Percentiles rank a stretch among this genome's conserved stretches.
These are phyloP conservation scores for Epizoanthus rinbou DNA, from an alignment of 92 coral and sea anemone genomes.

Conservation along the genomic window DNA sequence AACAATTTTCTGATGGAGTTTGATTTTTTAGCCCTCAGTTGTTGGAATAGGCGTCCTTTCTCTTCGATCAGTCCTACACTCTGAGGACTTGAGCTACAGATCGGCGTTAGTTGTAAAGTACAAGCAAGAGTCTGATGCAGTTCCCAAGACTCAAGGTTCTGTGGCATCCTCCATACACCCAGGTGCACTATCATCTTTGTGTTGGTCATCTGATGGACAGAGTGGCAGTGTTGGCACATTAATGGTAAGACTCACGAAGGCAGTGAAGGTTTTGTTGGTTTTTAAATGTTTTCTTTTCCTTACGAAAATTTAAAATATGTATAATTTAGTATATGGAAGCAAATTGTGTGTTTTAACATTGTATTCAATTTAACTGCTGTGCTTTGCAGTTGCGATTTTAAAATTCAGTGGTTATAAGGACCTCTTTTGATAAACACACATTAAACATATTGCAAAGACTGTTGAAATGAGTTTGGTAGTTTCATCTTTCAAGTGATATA, in stretches of 20 bases:
- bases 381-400: too few relatives aligned
- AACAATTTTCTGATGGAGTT: background rate
- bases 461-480: too few relatives aligned
- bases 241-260: conserved; percentile 33
- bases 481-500: too few relatives aligned
- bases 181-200: conserved; percentile 1
- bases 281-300: background rate
- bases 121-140: background rate
- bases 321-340: too few relatives aligned
- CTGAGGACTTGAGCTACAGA: conserved; percentile 64
- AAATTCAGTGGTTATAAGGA: too few relatives aligned
- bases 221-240: conserved; percentile 39
- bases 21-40: conserved; percentile 68
- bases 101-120: conserved; percentile 55
- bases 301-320: too few relatives aligned
- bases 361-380: too few relatives aligned
- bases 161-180: conserved; percentile 4
- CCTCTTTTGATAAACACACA: too few relatives aligned
- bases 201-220: conserved; percentile 17
- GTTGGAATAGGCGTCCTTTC: conserved; percentile 77
- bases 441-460: too few relatives aligned
- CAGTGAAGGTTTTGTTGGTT: background rate
- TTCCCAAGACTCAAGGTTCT: background rate
- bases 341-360: too few relatives aligned
- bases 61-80: conserved; percentile 72